phyloP scores from a whole-genome alignment of 2,113 vertebrate genomes.

The Sula dactylatra region DNA sequence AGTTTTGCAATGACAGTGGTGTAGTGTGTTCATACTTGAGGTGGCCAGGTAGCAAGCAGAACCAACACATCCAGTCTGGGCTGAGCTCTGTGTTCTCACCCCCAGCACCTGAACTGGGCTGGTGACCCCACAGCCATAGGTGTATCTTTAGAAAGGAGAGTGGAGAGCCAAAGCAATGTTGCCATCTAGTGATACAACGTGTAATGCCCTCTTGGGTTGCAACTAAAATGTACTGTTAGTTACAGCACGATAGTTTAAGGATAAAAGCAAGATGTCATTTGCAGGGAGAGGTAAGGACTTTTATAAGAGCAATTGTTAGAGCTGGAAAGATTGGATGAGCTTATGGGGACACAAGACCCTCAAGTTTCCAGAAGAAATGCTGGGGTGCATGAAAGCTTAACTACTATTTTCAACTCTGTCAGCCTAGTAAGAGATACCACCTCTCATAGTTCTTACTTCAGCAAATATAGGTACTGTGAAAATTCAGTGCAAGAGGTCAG shows the following conservation, averaged over 20 bases:
- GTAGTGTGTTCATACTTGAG: rapidly evolving
- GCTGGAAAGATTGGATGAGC: background rate
- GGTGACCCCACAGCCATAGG: background rate
- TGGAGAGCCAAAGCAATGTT: background rate
- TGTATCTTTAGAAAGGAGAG: background rate
- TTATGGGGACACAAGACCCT: background rate
- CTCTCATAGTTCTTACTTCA: background rate
- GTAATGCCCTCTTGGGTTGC: background rate
- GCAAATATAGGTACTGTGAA: background rate
- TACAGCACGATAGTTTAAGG: background rate
- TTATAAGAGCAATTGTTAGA: background rate
- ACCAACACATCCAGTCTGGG: background rate
- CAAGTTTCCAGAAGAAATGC: background rate
- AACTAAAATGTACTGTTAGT: background rate
- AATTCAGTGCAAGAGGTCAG: background rate
- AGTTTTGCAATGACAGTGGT: background rate
- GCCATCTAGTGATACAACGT: conserved; percentile 24
- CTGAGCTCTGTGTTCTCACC: background rate
- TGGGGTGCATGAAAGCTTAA: background rate
- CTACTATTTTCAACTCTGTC: background rate
- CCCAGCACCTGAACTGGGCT: background rate
- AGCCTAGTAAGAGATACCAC: background rate
- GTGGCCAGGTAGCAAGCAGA: background rate
- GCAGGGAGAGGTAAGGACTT: background rate
- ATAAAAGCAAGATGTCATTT: background rate